Evolutionary conservation across 2,888 invertebrate genomes (phyloP).

Genomic region (Drosophila nr. perissopoda): DNA sequence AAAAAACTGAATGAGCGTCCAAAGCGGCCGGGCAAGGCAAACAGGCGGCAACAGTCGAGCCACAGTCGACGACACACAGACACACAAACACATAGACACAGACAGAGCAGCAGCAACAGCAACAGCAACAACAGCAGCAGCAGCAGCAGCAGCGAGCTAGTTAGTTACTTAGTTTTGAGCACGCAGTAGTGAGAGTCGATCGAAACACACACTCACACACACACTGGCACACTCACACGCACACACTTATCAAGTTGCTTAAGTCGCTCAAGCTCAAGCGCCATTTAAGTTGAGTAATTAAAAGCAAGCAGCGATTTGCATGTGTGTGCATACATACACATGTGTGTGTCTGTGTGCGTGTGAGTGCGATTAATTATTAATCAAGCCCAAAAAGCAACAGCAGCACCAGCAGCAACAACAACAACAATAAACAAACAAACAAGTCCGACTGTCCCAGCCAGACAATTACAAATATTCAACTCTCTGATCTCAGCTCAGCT

Average conservation of each 20-base stretch:
- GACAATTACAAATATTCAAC: slow-evolving; percentile 71
- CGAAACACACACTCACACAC: slow-evolving; percentile 49
- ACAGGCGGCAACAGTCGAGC: slow-evolving; percentile 70
- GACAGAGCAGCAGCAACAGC: slow-evolving; percentile 34
- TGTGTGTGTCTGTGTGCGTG: slow-evolving; percentile 14
- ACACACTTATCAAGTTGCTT: slow-evolving; percentile 68
- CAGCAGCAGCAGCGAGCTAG: slow-evolving; percentile 65
- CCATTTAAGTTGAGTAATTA: slow-evolving; percentile 81
- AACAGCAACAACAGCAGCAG: slow-evolving; percentile 28
- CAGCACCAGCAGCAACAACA: slow-evolving; percentile 59
- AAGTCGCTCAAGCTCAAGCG: slow-evolving; percentile 79
- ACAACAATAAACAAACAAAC: slow-evolving; percentile 71
- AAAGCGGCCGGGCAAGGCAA: slow-evolving; percentile 77
- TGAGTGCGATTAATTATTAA: slow-evolving; percentile 78
- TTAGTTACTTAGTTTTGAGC: slow-evolving; percentile 75
- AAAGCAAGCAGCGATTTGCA: slow-evolving; percentile 73
- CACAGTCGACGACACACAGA: slow-evolving; percentile 32
- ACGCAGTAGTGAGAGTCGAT: slow-evolving; percentile 76
- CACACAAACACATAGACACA: slow-evolving; percentile 20
- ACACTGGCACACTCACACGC: slow-evolving; percentile 24
- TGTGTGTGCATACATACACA: slow-evolving; percentile 31
- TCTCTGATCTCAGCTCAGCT: slow-evolving; percentile 39
- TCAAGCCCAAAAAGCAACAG: slow-evolving; percentile 70
- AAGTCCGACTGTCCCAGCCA: slow-evolving; percentile 66
- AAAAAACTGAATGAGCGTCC: slow-evolving; percentile 79